These are phyloP conservation scores for Apostichopus japonicus DNA, from an alignment of 35 echinoderm and acorn worm genomes.

Conservation along the genomic window DNA sequence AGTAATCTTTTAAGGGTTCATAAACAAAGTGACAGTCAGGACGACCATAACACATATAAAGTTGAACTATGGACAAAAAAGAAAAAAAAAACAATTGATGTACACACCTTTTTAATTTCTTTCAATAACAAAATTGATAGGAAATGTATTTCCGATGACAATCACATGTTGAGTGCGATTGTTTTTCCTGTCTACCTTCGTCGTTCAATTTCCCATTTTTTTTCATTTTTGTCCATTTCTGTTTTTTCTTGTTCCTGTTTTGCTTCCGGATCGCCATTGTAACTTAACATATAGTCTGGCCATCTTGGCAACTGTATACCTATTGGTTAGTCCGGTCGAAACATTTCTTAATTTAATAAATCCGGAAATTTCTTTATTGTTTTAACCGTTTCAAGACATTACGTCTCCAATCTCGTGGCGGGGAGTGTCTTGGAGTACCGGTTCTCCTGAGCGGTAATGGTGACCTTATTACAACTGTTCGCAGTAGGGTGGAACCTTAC, in stretches of 20 bases:
- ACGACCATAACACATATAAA: too few species aligned
- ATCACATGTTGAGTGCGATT: too few species aligned
- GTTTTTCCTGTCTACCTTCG: too few species aligned
- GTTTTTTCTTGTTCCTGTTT: not conserved
- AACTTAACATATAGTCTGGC: not conserved
- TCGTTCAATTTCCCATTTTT: not conserved
- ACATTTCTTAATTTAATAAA: conserved; percentile 35
- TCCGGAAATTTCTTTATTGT: conserved; percentile 45
- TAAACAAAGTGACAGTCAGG: too few species aligned
- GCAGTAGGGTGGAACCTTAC: not conserved
- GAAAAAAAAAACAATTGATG: too few species aligned
- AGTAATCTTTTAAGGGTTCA: too few species aligned
- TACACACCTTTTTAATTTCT: too few species aligned
- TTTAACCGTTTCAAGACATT: conserved; percentile 35
- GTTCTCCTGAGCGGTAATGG: not conserved
- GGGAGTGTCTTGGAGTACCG: not conserved
- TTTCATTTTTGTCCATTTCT: not conserved
- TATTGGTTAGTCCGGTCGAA: not conserved
- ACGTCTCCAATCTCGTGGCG: conserved; percentile 15
- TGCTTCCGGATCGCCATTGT: not conserved
- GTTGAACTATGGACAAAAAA: too few species aligned
- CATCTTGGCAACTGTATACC: not conserved
- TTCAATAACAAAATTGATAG: too few species aligned
- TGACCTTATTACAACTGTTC: conserved; percentile 15
- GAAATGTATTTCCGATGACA: too few species aligned